phyloP scores from a whole-genome alignment of 2,113 vertebrate species.

The Oreochromis spilurus region DNA sequence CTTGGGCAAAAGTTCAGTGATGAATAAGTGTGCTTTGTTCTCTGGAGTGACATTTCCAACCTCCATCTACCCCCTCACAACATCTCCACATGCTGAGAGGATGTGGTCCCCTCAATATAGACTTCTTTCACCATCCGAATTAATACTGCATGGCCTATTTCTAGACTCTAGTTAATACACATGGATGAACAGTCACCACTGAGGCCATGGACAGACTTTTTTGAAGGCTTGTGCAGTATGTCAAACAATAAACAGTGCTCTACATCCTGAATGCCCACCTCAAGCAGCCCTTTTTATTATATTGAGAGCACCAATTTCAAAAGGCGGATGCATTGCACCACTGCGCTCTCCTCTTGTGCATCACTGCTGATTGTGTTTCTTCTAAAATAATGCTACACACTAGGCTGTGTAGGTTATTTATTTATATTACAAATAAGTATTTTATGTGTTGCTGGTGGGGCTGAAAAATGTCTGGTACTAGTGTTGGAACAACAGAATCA shows the following conservation, averaged over 20 bases:
- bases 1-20: constrained; percentile 54
- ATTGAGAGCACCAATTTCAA: background rate
- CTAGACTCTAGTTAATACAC: background rate
- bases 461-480: background rate
- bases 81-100: constrained; percentile 61
- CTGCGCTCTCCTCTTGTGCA: background rate
- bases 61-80: constrained; percentile 4
- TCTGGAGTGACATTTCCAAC: constrained; percentile 49
- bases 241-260: background rate
- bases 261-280: background rate
- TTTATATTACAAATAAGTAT: background rate
- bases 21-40: constrained; percentile 65
- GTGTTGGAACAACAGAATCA: background rate
- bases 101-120: constrained; percentile 59
- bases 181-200: constrained; percentile 1
- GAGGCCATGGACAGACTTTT: background rate
- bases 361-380: rapidly evolving
- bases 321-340: rapidly evolving
- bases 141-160: constrained; percentile 35
- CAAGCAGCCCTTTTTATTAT: background rate
- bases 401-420: background rate
- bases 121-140: constrained; percentile 45
- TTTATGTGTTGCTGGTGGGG: background rate
- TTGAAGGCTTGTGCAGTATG: background rate
- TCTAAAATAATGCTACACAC: background rate